Percentiles rank a stretch among this genome's conserved stretches.
Evolutionary conservation across 1,140 invertebrate genomes (phyloP).

Genomic region (Coenobita brevimanus): DNA sequence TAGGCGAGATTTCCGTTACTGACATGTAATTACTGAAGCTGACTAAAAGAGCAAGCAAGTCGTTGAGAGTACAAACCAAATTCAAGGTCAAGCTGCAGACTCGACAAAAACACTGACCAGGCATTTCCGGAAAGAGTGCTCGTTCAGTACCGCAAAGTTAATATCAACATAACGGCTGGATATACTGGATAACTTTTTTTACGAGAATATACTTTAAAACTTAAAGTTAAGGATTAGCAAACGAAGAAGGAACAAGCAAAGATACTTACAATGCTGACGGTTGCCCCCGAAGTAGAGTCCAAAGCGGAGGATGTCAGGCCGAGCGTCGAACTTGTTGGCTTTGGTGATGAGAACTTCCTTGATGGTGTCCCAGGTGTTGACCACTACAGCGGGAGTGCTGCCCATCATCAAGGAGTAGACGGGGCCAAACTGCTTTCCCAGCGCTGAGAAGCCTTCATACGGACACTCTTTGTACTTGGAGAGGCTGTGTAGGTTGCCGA

Average conservation of each 20-base stretch:
- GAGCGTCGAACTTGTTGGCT: constrained; percentile 84
- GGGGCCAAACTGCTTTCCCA: constrained; percentile 83
- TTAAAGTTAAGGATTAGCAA: neutral
- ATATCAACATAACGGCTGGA: neutral
- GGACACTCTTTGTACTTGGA: constrained; percentile 79
- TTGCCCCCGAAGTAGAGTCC: constrained; percentile 80
- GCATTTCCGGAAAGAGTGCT: constrained; percentile 35
- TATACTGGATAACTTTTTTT: too few species aligned
- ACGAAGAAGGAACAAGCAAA: constrained; percentile 8
- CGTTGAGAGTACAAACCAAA: neutral
- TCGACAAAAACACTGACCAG: neutral
- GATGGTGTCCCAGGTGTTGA: constrained; percentile 83
- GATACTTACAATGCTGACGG: constrained; percentile 82
- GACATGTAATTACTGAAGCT: too few species aligned
- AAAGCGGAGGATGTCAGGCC: constrained; percentile 85
- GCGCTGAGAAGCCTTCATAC: constrained; percentile 82
- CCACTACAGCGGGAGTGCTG: constrained; percentile 81
- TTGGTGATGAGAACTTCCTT: constrained; percentile 87
- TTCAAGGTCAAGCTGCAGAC: constrained; percentile 10
- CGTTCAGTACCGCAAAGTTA: neutral
- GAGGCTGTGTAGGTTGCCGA: constrained; percentile 83
- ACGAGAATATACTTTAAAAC: too few species aligned
- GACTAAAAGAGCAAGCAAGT: too few species aligned
- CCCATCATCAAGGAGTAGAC: constrained; percentile 85
- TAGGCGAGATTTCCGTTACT: too few species aligned